Base-by-base conservation (phyloP, 2,888 invertebrate species). In the Odontocolon sp. region DNA sequence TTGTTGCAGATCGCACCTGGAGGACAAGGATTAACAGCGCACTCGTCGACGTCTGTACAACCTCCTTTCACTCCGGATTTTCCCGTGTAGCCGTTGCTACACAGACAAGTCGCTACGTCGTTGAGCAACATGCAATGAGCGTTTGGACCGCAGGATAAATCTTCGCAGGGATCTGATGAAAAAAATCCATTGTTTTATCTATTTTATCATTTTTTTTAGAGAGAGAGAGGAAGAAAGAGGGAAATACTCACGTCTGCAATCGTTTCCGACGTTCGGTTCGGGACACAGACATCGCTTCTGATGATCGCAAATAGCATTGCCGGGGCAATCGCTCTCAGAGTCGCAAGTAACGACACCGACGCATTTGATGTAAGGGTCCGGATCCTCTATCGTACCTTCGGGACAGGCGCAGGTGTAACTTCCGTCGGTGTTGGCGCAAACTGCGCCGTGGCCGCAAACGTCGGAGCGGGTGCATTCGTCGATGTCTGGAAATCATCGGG, bases 91-190 rank as follows among this genome's bases (percentile, higher is more conserved):
- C 98, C 98, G 76, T 93, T 93, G 72, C 93, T 93, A 87, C 98
- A 98, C 36, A 96, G 92, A 87, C 98, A 98, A 85, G 96, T 95
- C 0, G 97, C 96, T 83, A 93, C 92, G 86, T 95, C 95, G 85
- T 96, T 96, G 66, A 95, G 94, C 64, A 98, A 91, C 93, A 97
- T 95, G 90, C 98, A 98, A 87, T 97, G 96, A 3, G 97, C 95
- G 90, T 97, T 97, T 54, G 96, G 94, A 54, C 96, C 96, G 88
- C 98, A 98, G 69, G 94, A 93, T 36, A 95, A 91, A 23, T 95
- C 93, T 92, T 98, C 98, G 88, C 98, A 98, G 0, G 98, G 98
- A 94, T 98, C 96, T 96, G 92, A 91, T n/a, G n/a, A n/a, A n/a
- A n/a, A n/a, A n/a, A n/a, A n/a, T n/a, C n/a, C n/a, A n/a, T n/a